These are phyloP conservation scores for Leptosomus discolor DNA, from an alignment of 2,113 vertebrate species.

Conservation along the genomic window DNA sequence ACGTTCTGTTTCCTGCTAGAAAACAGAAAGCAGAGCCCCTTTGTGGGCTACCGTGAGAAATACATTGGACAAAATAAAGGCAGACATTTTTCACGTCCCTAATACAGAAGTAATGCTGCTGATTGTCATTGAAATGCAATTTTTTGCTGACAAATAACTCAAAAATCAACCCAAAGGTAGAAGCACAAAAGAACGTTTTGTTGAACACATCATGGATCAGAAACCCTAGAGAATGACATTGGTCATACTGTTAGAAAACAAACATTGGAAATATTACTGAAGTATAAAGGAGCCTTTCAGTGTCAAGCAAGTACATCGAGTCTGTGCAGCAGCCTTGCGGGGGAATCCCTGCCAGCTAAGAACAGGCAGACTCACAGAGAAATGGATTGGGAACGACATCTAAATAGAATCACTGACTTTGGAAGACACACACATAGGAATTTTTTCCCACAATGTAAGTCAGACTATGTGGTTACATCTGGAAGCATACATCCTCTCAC, in stretches of 20 bases:
- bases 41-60: neutral
- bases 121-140: neutral
- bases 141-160: neutral
- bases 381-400: neutral
- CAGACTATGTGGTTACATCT: neutral
- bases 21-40: neutral
- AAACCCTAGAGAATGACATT: neutral
- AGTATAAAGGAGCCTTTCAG: neutral
- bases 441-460: neutral
- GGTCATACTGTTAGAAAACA: neutral
- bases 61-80: neutral
- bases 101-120: neutral
- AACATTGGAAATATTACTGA: neutral
- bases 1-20: neutral
- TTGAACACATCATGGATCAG: neutral
- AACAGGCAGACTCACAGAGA: neutral
- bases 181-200: neutral
- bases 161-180: neutral
- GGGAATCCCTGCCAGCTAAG: neutral
- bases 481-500: neutral
- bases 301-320: rapidly evolving
- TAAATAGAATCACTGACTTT: neutral
- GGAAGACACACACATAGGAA: neutral
- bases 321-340: neutral
- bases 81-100: neutral